phyloP scores from a whole-genome alignment of 2,113 vertebrate genomes.

The Apteryx mantelli region DNA sequence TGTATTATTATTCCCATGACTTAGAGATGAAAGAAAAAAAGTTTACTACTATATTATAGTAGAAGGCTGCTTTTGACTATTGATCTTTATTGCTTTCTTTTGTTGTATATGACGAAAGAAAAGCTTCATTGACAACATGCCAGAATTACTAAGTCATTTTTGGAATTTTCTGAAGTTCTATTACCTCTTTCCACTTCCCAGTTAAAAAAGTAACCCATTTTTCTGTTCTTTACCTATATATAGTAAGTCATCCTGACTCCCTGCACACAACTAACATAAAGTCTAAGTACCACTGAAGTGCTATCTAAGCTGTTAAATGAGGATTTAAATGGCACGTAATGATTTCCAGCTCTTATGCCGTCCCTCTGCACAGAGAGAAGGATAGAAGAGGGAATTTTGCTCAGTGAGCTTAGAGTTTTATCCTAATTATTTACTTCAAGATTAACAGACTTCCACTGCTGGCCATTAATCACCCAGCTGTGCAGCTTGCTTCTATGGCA shows the following conservation, averaged over 20 bases:
- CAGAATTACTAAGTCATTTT: not conserved
- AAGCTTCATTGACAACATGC: not conserved
- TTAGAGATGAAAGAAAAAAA: not conserved
- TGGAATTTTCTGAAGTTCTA: fast-evolving
- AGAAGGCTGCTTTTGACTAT: not conserved
- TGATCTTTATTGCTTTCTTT: not conserved
- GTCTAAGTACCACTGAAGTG: not conserved
- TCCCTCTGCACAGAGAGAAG: not conserved
- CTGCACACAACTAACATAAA: not conserved
- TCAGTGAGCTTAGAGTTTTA: slow-evolving; percentile 2
- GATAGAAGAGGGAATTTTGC: slow-evolving; percentile 6
- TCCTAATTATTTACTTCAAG: slow-evolving; percentile 39
- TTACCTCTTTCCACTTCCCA: not conserved
- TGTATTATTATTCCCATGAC: not conserved
- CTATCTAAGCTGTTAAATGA: slow-evolving; percentile 21
- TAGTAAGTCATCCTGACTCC: not conserved
- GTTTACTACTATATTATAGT: not conserved
- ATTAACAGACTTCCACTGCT: slow-evolving; percentile 24
- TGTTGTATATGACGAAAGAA: not conserved
- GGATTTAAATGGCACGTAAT: not conserved
- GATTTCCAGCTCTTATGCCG: not conserved
- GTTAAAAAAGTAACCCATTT: fast-evolving
- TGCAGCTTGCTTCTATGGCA: not conserved
- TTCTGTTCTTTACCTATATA: not conserved
- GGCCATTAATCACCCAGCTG: not conserved